A percentile compares a stretch with the other conserved stretches of the same genome.
These are phyloP conservation scores for Chondrosia reniformis DNA, from an alignment of 37 sponge, comb jelly and placozoan genomes.

Conservation along the genomic window DNA sequence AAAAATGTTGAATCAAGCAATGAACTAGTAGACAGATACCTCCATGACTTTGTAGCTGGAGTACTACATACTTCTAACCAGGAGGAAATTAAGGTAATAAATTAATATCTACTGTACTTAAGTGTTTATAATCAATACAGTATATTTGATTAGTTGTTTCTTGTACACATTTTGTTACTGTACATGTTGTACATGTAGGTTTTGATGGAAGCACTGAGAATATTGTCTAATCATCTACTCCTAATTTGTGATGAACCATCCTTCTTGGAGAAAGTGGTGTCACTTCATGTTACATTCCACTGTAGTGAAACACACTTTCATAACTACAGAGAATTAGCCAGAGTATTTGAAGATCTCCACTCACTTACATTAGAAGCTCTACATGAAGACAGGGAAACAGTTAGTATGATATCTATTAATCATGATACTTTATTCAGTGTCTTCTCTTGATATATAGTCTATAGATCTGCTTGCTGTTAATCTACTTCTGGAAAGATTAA, in stretches of 20 bases:
- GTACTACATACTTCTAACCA: neutral
- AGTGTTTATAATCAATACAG: too few relatives aligned
- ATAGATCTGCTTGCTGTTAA: constrained; percentile 14
- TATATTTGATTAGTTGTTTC: too few relatives aligned
- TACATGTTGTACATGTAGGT: neutral
- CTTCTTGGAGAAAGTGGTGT: neutral
- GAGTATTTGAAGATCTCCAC: neutral
- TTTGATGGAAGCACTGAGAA: neutral
- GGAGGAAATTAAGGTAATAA: neutral
- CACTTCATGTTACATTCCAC: neutral
- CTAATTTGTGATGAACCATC: neutral
- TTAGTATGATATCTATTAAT: too few relatives aligned
- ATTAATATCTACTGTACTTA: neutral
- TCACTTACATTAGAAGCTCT: neutral
- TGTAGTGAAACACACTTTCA: neutral
- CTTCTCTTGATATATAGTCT: neutral
- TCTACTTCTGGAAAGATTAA: neutral
- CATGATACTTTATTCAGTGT: neutral
- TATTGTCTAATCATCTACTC: neutral
- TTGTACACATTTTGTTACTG: too few relatives aligned
- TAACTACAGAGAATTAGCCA: constrained; percentile 6
- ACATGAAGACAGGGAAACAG: too few relatives aligned
- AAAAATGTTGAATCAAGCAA: too few relatives aligned
- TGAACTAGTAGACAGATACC: too few relatives aligned
- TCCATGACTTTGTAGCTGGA: constrained; percentile 11